These are phyloP conservation scores for Amiota minor DNA, from an alignment of 2,888 invertebrate genomes.

Conservation along the genomic window DNA sequence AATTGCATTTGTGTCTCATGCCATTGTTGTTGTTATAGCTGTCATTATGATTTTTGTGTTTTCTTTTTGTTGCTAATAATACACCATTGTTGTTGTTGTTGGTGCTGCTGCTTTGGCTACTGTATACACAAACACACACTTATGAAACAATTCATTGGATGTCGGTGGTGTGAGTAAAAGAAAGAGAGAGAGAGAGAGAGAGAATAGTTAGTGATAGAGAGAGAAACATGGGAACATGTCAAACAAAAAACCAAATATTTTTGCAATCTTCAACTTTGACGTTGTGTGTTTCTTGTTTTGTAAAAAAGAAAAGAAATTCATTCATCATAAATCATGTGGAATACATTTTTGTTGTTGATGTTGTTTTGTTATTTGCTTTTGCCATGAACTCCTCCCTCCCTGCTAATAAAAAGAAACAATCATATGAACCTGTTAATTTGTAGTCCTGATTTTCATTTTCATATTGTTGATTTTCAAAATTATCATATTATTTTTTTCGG, in stretches of 20 bases:
- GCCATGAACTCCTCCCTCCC: slow-evolving; percentile 23
- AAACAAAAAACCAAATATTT: slow-evolving; percentile 25
- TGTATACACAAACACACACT: slow-evolving; percentile 14
- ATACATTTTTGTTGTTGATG: slow-evolving; percentile 13
- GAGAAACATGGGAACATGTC: neutral
- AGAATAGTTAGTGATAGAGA: too few relatives aligned
- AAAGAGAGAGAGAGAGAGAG: neutral
- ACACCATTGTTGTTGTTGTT: slow-evolving; percentile 41
- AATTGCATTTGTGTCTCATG: slow-evolving; percentile 40
- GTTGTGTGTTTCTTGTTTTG: slow-evolving; percentile 46
- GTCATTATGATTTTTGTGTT: slow-evolving; percentile 23
- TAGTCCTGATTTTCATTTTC: too few relatives aligned
- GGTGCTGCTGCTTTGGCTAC: slow-evolving; percentile 42
- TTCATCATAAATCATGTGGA: slow-evolving; percentile 56
- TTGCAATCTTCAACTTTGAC: slow-evolving; percentile 14
- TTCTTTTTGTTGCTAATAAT: slow-evolving; percentile 27
- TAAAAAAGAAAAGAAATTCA: slow-evolving; percentile 43
- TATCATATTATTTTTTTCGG: neutral
- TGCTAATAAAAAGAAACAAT: too few relatives aligned
- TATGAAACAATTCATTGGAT: too few relatives aligned
- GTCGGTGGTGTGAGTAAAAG: neutral
- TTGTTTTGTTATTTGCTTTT: slow-evolving; percentile 34
- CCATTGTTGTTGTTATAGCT: slow-evolving; percentile 17
- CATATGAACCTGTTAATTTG: too few relatives aligned
- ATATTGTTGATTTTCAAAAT: neutral